Base-by-base conservation (phyloP, 2,888 invertebrate genomes). In the Rhagonycha fulva region DNA sequence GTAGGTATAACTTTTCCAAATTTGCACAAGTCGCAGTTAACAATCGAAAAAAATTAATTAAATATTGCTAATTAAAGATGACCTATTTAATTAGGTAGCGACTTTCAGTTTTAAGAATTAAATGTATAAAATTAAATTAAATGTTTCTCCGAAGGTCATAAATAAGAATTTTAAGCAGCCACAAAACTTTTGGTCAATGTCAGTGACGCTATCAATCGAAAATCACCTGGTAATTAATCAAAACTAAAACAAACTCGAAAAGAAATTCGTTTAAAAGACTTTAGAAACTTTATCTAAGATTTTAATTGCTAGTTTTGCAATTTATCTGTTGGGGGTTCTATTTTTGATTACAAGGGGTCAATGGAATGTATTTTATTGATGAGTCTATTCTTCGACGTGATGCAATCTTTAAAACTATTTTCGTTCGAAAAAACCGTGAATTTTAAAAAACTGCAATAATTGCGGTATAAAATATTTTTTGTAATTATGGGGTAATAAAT, bases 51-150 rank as follows among this genome's bases (percentile, higher is more conserved):
- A 66, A 24, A 71, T 30, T 14, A 71, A 63, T 23, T 23, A 71
- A 28, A 28, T 71, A 66, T 66, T 32, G 11, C 19, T 62, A 71
- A 71, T 71, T 71, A 71, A 71, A 61, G 28, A 63, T 71, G 62
- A 63, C 30, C 62, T 30, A 71, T 62, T 70, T 70, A 28, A 61
- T 70, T 26, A 66, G 63, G 23, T 66, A 23, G 7, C n/a, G 14
- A 19, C 26, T 66, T 66, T 66, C 26, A 24, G 26, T 24, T 14
- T 66, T 66, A 66, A 66, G 26, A 66, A 66, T 66, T 24, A 19
- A 66, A 66, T 62, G 19, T 19, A 62, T 23, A 62, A 62, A 62
- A 24, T 62, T 24, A 24, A 24, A 62, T 23, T 23, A 62, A 47
- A 47, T 47, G 47, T n/a, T 47, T 47, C 7, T 47, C n/a, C n/a